Evolutionary conservation across 2,888 invertebrate species (phyloP).

Genomic region (Amaurobius ferox): DNA sequence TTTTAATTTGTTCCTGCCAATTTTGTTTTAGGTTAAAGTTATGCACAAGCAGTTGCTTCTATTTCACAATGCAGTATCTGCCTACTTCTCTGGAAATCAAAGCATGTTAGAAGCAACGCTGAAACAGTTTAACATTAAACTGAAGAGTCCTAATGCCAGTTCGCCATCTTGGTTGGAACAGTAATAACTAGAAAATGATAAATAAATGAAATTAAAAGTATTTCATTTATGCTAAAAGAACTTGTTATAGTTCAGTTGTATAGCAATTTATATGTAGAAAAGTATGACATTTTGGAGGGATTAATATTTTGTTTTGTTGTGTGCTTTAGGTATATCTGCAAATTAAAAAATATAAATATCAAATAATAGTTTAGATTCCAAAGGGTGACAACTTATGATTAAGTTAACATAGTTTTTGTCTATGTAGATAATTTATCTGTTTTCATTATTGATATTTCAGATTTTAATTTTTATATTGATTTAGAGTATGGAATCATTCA

Average conservation of each 20-base stretch:
- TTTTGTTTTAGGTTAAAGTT: constrained; percentile 90
- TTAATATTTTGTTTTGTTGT: too few relatives aligned
- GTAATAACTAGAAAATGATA: constrained; percentile 72
- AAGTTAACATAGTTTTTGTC: too few relatives aligned
- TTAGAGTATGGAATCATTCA: neutral
- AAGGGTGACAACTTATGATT: too few relatives aligned
- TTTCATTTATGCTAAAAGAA: neutral
- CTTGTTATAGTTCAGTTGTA: constrained; percentile 5
- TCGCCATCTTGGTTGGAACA: constrained; percentile 88
- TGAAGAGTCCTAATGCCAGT: constrained; percentile 87
- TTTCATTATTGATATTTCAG: too few relatives aligned
- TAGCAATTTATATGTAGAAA: neutral
- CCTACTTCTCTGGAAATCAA: constrained; percentile 98
- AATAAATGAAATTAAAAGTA: neutral
- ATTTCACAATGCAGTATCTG: constrained; percentile 97
- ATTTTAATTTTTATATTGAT: too few relatives aligned
- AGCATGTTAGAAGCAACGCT: constrained; percentile 93
- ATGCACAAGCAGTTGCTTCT: constrained; percentile 98
- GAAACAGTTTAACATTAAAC: constrained; percentile 95
- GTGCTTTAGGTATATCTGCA: too few relatives aligned
- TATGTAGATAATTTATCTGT: too few relatives aligned
- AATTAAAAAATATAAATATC: too few relatives aligned
- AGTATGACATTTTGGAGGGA: neutral
- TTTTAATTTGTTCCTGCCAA: neutral
- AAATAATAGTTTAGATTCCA: too few relatives aligned